Evolutionary conservation across 2,797 vertebrate species (phyloP), one percentile per base, ranked within the genome.

Genomic region (Mormyrops attenuatus): DNA sequence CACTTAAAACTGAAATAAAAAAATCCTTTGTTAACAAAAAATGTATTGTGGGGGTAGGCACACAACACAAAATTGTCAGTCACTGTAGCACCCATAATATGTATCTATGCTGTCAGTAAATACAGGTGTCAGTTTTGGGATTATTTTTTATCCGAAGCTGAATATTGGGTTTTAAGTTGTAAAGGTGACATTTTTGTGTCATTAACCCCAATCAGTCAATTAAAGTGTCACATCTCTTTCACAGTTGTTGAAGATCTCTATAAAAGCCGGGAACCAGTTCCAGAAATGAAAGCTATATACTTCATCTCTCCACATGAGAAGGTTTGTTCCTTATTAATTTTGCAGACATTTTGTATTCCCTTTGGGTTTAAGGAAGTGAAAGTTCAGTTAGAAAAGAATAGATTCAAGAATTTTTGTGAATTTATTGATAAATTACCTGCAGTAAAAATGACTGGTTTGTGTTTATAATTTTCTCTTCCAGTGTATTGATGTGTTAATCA

Each of bases 181-280:
- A 63, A 26, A 26, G 60, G 60, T 63, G 63, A 30, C 26, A 63
- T 66, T 9, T 30, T 34, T 69, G 66, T 69, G 63, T 69, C 66
- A 34, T 69, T 69, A 69, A 73, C 34, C 69, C 13, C 13, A 6
- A 22, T 47, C 15, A 47, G 17, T 47, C 13, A 22, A 47, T n/a
- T 22, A 9, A 44, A 47, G 8, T 47, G 38, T 8, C 26, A 30
- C 26, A n/a, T 82, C 77, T 47, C 66, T n/a, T 41, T 88, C 90
- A 73, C 90, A 99, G 98, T 99, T 96, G 97, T 99, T 91, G 98
- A 99, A 94, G 97, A 99, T n/a, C 94, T 99, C 86, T 97, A 93
- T 94, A 99, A 97, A 95, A 96, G 0, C 92, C 97, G 98, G 91
- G 98, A 99, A 91, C 98, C 98, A 55, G 97, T 99, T 92, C 95